Percentiles rank a stretch among this genome's conserved stretches.
Evolutionary conservation across 1,140 invertebrate genomes (phyloP).

Genomic region (Phymastichus coffea): DNA sequence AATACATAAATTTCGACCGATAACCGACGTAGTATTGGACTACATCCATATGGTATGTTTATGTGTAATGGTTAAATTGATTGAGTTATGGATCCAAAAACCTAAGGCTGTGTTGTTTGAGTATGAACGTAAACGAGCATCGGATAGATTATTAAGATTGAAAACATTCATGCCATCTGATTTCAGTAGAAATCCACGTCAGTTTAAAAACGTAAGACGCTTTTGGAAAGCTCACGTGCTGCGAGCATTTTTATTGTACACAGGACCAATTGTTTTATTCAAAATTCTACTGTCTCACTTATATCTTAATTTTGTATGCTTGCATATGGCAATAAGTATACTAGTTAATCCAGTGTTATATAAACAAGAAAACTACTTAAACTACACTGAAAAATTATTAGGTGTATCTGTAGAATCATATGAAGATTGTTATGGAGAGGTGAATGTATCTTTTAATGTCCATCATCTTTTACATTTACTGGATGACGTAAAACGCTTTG

Average conservation of each 20-base stretch:
- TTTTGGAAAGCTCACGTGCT: conserved; percentile 55
- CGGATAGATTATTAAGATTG: background rate
- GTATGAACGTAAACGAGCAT: too few relatives aligned
- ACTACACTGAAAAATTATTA: too few relatives aligned
- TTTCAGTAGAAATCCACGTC: conserved; percentile 46
- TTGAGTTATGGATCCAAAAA: conserved; percentile 37
- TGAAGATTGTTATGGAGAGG: too few relatives aligned
- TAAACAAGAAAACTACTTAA: too few relatives aligned
- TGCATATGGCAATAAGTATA: conserved; percentile 40
- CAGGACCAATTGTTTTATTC: conserved; percentile 43
- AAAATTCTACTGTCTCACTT: conserved; percentile 32
- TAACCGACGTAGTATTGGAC: conserved; percentile 35
- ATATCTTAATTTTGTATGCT: conserved; percentile 40
- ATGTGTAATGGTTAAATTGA: conserved; percentile 37
- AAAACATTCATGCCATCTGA: conserved; percentile 36
- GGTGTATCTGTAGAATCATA: too few relatives aligned
- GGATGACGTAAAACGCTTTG: too few relatives aligned
- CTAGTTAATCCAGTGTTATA: conserved; percentile 24
- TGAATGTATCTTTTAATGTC: too few relatives aligned
- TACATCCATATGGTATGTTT: conserved; percentile 40
- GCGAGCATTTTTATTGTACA: conserved; percentile 50
- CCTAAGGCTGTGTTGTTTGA: too few relatives aligned
- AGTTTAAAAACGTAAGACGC: conserved; percentile 35
- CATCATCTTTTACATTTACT: too few relatives aligned
- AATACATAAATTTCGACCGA: conserved; percentile 33